phyloP scores from a whole-genome alignment of 2,113 vertebrate species.

The Melospiza georgiana region DNA sequence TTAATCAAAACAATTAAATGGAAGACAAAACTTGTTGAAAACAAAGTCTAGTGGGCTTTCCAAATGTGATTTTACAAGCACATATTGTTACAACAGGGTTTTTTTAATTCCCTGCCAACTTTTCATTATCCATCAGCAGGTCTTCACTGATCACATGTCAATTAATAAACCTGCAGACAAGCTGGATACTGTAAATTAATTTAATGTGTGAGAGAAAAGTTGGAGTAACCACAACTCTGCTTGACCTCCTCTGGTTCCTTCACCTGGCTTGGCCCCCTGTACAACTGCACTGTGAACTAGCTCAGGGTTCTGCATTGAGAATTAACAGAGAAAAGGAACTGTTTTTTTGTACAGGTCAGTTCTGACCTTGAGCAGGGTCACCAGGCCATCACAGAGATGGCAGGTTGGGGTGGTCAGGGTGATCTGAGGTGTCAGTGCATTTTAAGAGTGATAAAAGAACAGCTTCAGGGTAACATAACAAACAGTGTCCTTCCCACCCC shows the following conservation, averaged over 20 bases:
- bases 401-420: rapidly evolving
- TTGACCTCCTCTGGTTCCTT: not conserved
- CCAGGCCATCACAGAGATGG: not conserved
- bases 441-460: not conserved
- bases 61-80: not conserved
- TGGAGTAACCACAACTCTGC: not conserved
- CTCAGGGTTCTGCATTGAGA: not conserved
- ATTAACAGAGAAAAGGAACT: not conserved
- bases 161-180: constrained; percentile 21
- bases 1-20: constrained; percentile 31
- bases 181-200: not conserved
- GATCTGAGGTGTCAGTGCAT: not conserved
- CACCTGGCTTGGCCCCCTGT: not conserved
- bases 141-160: not conserved
- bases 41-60: not conserved
- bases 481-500: not conserved
- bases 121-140: constrained; percentile 3
- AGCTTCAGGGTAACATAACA: not conserved
- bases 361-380: not conserved
- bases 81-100: not conserved
- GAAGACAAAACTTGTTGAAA: constrained; percentile 12
- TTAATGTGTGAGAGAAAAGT: not conserved
- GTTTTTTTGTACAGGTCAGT: not conserved
- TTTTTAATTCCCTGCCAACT: not conserved
- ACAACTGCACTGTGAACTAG: not conserved